phyloP scores from a whole-genome alignment of 2,888 invertebrate genomes.

The Thymelicus lineola region DNA sequence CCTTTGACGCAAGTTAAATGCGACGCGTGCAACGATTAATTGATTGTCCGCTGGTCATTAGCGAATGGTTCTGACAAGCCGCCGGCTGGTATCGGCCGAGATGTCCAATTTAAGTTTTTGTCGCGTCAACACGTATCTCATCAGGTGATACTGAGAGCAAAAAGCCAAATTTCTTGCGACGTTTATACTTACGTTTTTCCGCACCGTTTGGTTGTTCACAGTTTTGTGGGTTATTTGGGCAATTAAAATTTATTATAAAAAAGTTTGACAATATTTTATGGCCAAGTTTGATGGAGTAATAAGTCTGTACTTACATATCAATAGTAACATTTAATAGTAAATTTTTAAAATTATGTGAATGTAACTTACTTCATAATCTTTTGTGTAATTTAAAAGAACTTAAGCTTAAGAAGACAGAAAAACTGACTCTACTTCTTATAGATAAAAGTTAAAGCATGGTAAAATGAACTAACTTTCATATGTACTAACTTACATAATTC shows the following conservation, averaged over 20 bases:
- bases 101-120: conserved; percentile 65
- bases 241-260: background rate
- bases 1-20: conserved; percentile 21
- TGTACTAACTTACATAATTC: too few species aligned
- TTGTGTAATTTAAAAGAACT: too few species aligned
- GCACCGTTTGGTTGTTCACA: conserved; percentile 53
- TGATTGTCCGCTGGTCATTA: conserved; percentile 58
- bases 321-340: too few species aligned
- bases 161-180: conserved; percentile 57
- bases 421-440: too few species aligned
- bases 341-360: conserved; percentile 39
- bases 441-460: too few species aligned
- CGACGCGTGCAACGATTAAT: conserved; percentile 44
- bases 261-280: background rate
- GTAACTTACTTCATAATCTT: too few species aligned
- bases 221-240: conserved; percentile 39
- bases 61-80: conserved; percentile 54
- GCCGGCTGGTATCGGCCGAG: conserved; percentile 46
- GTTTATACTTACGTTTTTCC: conserved; percentile 50
- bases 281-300: conserved; percentile 49
- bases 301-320: too few species aligned
- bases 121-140: conserved; percentile 57
- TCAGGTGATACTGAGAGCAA: conserved; percentile 58
- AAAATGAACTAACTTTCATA: too few species aligned
- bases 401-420: too few species aligned